Evolutionary conservation across 2,888 invertebrate genomes (phyloP).

Genomic region (Cancer borealis): DNA sequence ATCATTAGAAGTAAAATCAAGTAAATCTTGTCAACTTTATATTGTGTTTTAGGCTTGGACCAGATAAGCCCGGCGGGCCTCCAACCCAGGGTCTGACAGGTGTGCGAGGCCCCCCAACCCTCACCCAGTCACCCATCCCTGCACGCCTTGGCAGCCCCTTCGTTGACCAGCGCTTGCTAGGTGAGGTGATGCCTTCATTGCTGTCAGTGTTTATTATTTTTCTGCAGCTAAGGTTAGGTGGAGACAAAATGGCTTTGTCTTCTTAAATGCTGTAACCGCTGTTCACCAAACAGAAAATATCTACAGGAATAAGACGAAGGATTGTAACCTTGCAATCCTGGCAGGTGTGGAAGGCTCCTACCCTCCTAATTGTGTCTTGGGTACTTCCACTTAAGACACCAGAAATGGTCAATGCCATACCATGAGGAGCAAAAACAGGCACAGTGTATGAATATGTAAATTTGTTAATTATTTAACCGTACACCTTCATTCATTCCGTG

Average conservation of each 20-base stretch:
- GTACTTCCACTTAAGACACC: too few relatives aligned
- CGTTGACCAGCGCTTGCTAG: slow-evolving; percentile 64
- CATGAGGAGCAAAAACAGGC: too few relatives aligned
- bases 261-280: background rate
- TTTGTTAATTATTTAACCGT: background rate
- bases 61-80: slow-evolving; percentile 72
- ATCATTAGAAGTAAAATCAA: too few relatives aligned
- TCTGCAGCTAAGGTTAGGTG: background rate
- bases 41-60: slow-evolving; percentile 55
- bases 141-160: slow-evolving; percentile 59
- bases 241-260: too few relatives aligned
- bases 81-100: slow-evolving; percentile 69
- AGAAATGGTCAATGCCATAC: too few relatives aligned
- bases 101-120: slow-evolving; percentile 55
- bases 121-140: slow-evolving; percentile 67
- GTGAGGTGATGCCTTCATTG: background rate
- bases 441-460: too few relatives aligned
- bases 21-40: background rate
- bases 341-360: too few relatives aligned
- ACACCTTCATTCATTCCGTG: background rate
- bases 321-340: too few relatives aligned
- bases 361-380: too few relatives aligned
- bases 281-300: background rate
- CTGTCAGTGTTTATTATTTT: background rate
- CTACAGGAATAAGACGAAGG: background rate